Evolutionary conservation across 1,140 invertebrate species (phyloP), one percentile per base, ranked within the genome.

Genomic region (Drosophila sucinea): DNA sequence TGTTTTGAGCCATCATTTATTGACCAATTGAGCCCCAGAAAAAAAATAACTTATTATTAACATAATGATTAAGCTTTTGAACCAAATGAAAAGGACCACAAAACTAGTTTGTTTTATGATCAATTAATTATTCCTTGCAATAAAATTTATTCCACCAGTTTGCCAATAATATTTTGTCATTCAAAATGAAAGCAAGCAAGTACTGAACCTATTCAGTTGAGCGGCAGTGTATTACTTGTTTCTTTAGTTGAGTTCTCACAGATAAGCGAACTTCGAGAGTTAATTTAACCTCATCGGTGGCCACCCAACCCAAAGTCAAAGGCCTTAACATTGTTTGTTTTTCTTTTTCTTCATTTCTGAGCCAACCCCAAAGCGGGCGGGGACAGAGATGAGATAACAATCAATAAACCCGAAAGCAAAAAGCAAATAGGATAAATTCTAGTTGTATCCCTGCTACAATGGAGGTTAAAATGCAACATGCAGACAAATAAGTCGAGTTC

Each of bases 401-500:
- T 51, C 44, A 51, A 51, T 51, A 51, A 51, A 27, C 23, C 11
- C 11, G 27, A 51, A 51, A 51, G 23, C 44, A 47, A 38, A 61
- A 60, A 11, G 23, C 30, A 70, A 71, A 72, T 61, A 40, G 62
- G 51, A 77, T 81, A 66, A 69, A 71, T 44, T 65, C 35, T 41
- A 63, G 61, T 51, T 68, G 65, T 69, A 58, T 63, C 29, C 63
- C 57, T 51, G 10, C 55, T 67, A 74, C 33, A 64, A 77, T 77
- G 29, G 69, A 58, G 70, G 61, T 65, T 73, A 69, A 73, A 73
- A 68, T 65, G 74, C 74, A 67, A 40, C 64, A 72, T 62, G 33
- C 75, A 76, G 71, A 87, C 79, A 79, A 79, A 78, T 87, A 86
- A 82, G 76, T 67, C 69, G 75, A 77, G 83, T 79, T 86, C 82